These are phyloP conservation scores for Callaeas wilsoni DNA, from an alignment of 2,113 vertebrate species.

Conservation along the genomic window DNA sequence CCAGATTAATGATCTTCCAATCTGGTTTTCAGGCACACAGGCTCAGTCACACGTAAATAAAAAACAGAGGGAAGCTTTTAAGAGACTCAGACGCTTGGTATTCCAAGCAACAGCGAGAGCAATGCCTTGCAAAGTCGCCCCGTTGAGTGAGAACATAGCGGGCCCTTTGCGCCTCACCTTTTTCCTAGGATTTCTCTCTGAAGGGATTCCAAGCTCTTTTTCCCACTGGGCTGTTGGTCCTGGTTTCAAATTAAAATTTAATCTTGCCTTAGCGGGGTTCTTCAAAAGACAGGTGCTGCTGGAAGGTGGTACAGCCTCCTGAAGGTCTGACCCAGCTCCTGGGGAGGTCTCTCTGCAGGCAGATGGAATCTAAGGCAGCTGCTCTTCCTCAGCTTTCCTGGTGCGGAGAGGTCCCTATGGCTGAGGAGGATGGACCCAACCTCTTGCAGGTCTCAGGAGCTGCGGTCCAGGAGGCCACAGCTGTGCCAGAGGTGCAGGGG, in stretches of 20 bases:
- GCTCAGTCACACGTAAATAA: conserved; percentile 29
- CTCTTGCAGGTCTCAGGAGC: background rate
- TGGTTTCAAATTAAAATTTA: background rate
- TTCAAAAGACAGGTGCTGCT: background rate
- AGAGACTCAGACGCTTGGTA: conserved; percentile 32
- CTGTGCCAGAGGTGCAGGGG: background rate
- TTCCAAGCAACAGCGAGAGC: background rate
- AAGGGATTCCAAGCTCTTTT: background rate
- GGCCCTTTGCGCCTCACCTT: background rate
- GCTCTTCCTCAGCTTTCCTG: background rate
- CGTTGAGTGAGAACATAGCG: fast-evolving
- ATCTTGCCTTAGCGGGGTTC: background rate
- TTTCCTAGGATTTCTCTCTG: background rate
- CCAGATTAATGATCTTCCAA: conserved; percentile 43
- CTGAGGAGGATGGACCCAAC: background rate
- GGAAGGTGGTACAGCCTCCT: background rate
- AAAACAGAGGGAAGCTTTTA: conserved; percentile 56
- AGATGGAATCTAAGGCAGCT: background rate
- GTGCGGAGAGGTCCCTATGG: background rate
- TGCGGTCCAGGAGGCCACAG: background rate
- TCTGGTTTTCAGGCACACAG: conserved; percentile 54
- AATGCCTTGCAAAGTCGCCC: background rate
- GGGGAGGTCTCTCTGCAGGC: background rate
- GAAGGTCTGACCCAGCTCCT: background rate
- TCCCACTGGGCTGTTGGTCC: background rate